phyloP scores from a whole-genome alignment of 2,888 invertebrate genomes.

The Himalopsyche japonica region DNA sequence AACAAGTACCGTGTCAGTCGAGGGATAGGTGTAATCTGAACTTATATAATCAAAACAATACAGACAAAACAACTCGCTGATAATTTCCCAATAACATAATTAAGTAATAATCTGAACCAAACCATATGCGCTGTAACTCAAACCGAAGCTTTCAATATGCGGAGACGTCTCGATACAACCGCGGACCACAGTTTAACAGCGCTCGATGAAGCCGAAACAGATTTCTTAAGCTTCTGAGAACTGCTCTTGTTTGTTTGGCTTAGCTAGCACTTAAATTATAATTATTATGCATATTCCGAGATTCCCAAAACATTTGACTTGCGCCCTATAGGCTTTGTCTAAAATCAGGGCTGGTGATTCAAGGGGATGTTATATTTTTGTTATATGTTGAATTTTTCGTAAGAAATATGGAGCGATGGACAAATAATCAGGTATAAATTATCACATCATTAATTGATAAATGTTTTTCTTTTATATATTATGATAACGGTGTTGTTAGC shows the following conservation, averaged over 20 bases:
- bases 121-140: neutral
- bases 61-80: no score
- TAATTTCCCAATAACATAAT: no score
- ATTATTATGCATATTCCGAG: constrained; percentile 28
- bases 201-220: neutral
- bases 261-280: constrained; percentile 17
- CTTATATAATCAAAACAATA: no score
- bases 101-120: neutral
- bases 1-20: no score
- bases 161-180: neutral
- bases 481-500: no score
- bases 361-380: neutral
- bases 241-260: constrained; percentile 11
- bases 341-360: neutral
- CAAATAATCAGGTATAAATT: no score
- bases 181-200: neutral
- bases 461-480: no score
- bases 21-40: no score
- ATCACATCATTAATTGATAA: no score
- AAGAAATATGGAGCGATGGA: no score
- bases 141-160: neutral
- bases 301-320: neutral
- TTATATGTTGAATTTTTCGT: no score
- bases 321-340: neutral
- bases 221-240: neutral